Evolutionary conservation across 2,888 invertebrate genomes (phyloP).

Genomic region (Caenorhabditis wallacei): DNA sequence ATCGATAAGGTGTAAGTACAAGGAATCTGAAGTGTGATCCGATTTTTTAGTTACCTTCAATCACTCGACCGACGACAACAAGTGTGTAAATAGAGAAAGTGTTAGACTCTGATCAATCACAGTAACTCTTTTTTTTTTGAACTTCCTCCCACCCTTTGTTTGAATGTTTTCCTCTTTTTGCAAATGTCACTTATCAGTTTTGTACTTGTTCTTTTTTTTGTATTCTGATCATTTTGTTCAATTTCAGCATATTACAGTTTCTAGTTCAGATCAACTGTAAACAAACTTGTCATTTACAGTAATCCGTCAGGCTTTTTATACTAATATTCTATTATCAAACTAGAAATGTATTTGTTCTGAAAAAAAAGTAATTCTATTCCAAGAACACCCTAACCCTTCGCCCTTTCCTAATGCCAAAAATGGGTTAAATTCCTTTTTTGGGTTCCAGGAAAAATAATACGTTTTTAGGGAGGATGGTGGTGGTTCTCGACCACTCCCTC

Average conservation of each 20-base stretch:
- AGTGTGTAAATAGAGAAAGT: slow-evolving; percentile 54
- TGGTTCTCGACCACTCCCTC: slow-evolving; percentile 26
- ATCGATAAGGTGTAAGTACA: slow-evolving; percentile 53
- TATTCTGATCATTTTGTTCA: background rate
- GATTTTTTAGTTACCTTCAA: slow-evolving; percentile 15
- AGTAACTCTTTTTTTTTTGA: slow-evolving; percentile 40
- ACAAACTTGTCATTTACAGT: too few relatives aligned
- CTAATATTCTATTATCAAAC: too few relatives aligned
- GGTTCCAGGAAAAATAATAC: slow-evolving; percentile 39
- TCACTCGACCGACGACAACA: slow-evolving; percentile 45
- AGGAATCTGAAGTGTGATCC: slow-evolving; percentile 59
- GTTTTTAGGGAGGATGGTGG: slow-evolving; percentile 13
- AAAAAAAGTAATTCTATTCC: background rate
- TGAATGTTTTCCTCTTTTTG: slow-evolving; percentile 8
- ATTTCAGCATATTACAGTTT: too few relatives aligned
- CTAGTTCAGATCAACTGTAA: too few relatives aligned
- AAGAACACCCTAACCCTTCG: slow-evolving; percentile 19
- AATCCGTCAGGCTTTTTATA: too few relatives aligned
- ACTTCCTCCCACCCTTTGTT: slow-evolving; percentile 10
- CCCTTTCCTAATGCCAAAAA: slow-evolving; percentile 7
- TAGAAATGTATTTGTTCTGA: too few relatives aligned
- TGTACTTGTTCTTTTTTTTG: background rate
- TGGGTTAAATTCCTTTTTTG: slow-evolving; percentile 11
- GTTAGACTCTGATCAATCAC: slow-evolving; percentile 40
- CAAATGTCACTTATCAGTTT: background rate